phyloP scores from a whole-genome alignment of 2,797 vertebrate genomes.

The Esox masquinongy region DNA sequence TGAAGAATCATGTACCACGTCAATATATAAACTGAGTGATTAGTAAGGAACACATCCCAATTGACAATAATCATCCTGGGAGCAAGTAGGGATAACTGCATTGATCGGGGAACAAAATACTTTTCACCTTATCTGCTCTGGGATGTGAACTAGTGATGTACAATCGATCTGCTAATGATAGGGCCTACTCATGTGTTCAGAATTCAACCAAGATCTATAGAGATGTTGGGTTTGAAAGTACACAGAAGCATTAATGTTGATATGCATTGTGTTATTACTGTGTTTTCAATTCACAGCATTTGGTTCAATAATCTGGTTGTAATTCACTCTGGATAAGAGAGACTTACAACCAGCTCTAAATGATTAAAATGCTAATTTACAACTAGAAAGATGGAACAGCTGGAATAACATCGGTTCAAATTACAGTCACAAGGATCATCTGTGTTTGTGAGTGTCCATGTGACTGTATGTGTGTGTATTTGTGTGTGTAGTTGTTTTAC shows the following conservation, averaged over 20 bases:
- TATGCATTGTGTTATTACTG: not conserved
- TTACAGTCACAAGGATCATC: constrained; percentile 14
- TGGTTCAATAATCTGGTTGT: not conserved
- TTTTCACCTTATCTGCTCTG: no score
- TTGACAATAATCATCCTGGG: no score
- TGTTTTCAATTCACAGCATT: not conserved
- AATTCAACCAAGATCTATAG: not conserved
- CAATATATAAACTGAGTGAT: no score
- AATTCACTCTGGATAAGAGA: not conserved
- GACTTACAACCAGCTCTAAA: not conserved
- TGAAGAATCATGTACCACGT: no score
- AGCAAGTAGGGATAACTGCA: no score
- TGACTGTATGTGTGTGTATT: not conserved
- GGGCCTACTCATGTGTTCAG: not conserved
- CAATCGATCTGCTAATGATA: not conserved
- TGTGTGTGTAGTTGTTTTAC: constrained; percentile 1
- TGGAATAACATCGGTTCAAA: not conserved
- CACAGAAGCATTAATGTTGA: not conserved
- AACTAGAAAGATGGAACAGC: no score
- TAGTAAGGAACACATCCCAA: no score
- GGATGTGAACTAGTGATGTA: no score
- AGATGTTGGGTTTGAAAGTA: not conserved
- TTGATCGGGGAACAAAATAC: no score
- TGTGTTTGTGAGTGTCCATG: not conserved
- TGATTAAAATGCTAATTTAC: not conserved